Conservation (phyloP, 2,797 vertebrate species). For the Alectoris magna region DNA sequence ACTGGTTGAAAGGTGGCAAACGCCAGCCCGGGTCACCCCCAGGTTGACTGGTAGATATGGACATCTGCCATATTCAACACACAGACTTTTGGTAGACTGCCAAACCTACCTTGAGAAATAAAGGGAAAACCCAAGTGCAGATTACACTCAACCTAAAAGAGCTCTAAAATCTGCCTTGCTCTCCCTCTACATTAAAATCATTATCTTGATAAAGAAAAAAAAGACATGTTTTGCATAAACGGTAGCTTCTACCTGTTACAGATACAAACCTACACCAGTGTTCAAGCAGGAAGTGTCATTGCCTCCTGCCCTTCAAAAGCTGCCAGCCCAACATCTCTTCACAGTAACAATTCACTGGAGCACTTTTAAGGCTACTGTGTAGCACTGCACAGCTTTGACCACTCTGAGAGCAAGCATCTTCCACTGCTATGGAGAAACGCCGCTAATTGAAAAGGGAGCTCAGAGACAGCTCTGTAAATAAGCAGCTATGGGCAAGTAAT, state of each 20-base stretch:
- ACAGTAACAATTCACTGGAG: background rate
- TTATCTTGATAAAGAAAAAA: background rate
- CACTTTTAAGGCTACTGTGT: background rate
- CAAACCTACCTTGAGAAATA: background rate
- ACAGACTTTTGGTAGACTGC: rapidly evolving
- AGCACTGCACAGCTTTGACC: background rate
- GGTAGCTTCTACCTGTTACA: background rate
- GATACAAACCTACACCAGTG: background rate
- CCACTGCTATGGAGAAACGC: background rate
- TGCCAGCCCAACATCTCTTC: rapidly evolving
- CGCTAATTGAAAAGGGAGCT: background rate
- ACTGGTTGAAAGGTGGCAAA: rapidly evolving
- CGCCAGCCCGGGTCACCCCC: background rate
- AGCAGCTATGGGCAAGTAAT: background rate
- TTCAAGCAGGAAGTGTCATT: background rate
- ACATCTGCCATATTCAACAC: background rate
- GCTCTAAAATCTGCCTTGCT: background rate
- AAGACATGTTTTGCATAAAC: background rate
- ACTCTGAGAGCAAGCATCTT: background rate
- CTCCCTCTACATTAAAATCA: background rate
- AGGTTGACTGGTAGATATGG: rapidly evolving
- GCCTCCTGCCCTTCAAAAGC: background rate
- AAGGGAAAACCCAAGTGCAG: background rate
- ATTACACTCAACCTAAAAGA: too few species aligned
- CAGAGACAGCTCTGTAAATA: background rate